Evolutionary conservation across 1,140 invertebrate genomes (phyloP).

Genomic region (Pseudomyrmex sp.): DNA sequence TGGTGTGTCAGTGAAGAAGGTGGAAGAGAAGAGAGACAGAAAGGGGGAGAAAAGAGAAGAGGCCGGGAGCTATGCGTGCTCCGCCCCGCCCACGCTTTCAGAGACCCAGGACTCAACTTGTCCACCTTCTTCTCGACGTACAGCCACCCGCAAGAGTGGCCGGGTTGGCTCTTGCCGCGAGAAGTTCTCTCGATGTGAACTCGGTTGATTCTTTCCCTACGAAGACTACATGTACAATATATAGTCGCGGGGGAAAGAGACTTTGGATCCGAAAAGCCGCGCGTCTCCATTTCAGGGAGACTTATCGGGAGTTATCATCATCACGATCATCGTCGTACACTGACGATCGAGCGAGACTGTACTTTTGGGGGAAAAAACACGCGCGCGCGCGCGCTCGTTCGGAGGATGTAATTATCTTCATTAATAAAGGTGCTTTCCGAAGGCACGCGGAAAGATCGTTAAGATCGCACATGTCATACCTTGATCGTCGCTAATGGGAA

Average conservation of each 20-base stretch:
- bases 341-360: conserved; percentile 36
- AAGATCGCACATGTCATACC: conserved; percentile 48
- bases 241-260: background rate
- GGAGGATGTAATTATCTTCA: conserved; percentile 38
- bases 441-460: conserved; percentile 35
- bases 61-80: conserved; percentile 85
- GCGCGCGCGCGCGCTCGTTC: background rate
- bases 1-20: conserved; percentile 64
- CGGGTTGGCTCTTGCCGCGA: conserved; percentile 57
- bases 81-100: conserved; percentile 85
- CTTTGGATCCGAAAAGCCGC: background rate
- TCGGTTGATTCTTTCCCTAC: background rate
- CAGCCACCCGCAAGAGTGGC: conserved; percentile 81
- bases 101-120: conserved; percentile 84
- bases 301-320: background rate
- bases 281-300: background rate
- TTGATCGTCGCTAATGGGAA: conserved; percentile 46
- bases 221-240: background rate
- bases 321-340: background rate
- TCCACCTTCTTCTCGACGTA: conserved; percentile 82
- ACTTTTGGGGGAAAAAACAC: conserved; percentile 39
- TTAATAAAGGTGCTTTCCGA: conserved; percentile 50
- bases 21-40: conserved; percentile 27
- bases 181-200: background rate
- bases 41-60: conserved; percentile 76